phyloP scores from a whole-genome alignment of 2,797 vertebrate genomes.

The Novumbra hubbsi region DNA sequence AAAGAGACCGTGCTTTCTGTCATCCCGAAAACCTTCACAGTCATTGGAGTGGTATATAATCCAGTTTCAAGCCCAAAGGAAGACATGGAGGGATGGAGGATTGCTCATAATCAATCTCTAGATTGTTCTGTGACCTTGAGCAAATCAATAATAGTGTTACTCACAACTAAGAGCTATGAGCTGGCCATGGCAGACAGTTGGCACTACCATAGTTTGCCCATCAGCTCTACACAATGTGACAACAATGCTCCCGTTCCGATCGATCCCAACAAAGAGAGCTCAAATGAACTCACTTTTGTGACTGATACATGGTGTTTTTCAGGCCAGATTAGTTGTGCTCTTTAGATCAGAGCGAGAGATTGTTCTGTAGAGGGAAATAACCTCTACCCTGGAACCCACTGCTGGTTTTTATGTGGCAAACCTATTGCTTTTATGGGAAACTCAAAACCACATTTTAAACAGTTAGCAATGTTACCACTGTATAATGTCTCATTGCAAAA shows the following conservation, averaged over 20 bases:
- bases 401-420: background rate
- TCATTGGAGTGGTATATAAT: slow-evolving; percentile 68
- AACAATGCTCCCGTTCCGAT: slow-evolving; percentile 7
- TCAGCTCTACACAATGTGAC: slow-evolving; percentile 43
- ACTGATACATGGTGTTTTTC: background rate
- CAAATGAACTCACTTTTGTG: background rate
- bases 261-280: background rate
- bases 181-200: slow-evolving; percentile 31
- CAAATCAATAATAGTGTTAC: slow-evolving; percentile 64
- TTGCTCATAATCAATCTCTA: slow-evolving; percentile 64
- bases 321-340: background rate
- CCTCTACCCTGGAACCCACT: background rate
- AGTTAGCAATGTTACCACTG: background rate
- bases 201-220: slow-evolving; percentile 28
- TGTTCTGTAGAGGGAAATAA: background rate
- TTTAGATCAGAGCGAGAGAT: background rate
- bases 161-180: slow-evolving; percentile 27
- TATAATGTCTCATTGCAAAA: background rate
- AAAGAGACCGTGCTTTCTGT: slow-evolving; percentile 62
- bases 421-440: background rate
- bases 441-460: background rate
- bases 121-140: slow-evolving; percentile 73
- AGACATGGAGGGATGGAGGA: slow-evolving; percentile 49
- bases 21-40: slow-evolving; percentile 51
- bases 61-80: slow-evolving; percentile 66